Conservation (phyloP, 2,888 invertebrate genomes). For the Clanis bilineata region DNA sequence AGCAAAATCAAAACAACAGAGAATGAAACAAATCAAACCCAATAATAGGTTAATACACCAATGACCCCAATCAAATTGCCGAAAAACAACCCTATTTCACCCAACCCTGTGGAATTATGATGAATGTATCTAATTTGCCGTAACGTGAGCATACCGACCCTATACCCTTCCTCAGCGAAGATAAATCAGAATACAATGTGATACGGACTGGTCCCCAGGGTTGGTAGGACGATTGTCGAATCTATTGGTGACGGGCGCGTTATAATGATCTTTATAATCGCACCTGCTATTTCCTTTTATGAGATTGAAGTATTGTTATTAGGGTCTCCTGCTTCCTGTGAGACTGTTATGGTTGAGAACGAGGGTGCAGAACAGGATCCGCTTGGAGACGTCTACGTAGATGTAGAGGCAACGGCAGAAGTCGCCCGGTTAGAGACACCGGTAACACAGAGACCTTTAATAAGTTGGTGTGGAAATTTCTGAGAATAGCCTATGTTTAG, state of each 20-base stretch:
- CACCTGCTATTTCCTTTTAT: too few species aligned
- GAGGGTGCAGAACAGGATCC: too few species aligned
- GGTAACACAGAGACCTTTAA: too few species aligned
- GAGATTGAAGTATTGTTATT: not conserved
- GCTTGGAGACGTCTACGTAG: too few species aligned
- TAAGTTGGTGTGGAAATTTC: too few species aligned
- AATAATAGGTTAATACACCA: not conserved
- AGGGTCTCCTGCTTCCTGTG: too few species aligned
- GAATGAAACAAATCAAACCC: not conserved
- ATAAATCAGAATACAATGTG: conserved; percentile 9
- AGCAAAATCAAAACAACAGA: too few species aligned
- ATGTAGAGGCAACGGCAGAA: too few species aligned
- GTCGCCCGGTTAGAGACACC: too few species aligned
- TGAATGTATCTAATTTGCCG: conserved; percentile 5
- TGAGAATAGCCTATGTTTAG: too few species aligned
- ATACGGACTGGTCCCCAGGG: not conserved
- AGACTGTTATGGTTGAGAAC: too few species aligned
- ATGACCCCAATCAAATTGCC: not conserved
- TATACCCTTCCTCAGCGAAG: not conserved
- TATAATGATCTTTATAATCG: not conserved
- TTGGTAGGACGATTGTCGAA: not conserved
- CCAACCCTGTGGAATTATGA: not conserved
- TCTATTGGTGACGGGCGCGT: not conserved
- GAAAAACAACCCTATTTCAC: not conserved
- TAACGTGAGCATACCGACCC: not conserved